Evolutionary conservation across 2,113 vertebrate genomes (phyloP).

Genomic region (Poecilia latipinna): DNA sequence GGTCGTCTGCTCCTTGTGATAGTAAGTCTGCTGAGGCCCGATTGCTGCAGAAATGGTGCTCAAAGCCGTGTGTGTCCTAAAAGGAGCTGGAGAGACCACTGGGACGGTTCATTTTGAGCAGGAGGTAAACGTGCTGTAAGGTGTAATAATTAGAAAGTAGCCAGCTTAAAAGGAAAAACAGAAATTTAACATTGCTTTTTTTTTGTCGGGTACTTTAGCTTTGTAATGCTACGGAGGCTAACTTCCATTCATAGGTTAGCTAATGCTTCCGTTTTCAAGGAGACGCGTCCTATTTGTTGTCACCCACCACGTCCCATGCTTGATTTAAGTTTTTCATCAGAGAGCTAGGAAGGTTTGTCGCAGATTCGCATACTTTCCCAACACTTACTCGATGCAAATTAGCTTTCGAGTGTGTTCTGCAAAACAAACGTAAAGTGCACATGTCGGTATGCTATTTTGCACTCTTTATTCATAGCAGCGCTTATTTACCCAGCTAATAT

Average conservation of each 20-base stretch:
- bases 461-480: background rate
- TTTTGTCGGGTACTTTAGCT: background rate
- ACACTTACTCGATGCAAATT: background rate
- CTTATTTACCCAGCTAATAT: background rate
- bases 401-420: background rate
- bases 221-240: slow-evolving; percentile 37
- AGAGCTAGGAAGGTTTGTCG: too few species aligned
- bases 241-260: background rate
- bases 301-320: background rate
- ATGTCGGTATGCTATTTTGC: fast-evolving
- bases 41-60: slow-evolving; percentile 57
- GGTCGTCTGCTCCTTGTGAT: background rate
- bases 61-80: slow-evolving; percentile 82
- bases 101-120: slow-evolving; percentile 79
- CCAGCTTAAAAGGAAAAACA: too few species aligned
- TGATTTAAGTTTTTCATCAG: background rate
- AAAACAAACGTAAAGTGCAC: background rate
- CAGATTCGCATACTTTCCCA: background rate
- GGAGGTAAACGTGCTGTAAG: slow-evolving; percentile 56
- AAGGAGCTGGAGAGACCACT: slow-evolving; percentile 69
- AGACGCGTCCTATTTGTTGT: too few species aligned
- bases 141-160: background rate
- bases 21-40: background rate
- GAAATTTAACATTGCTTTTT: too few species aligned
- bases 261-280: background rate